phyloP scores from a whole-genome alignment of 1,140 invertebrate species.

The Linepithema humile region DNA sequence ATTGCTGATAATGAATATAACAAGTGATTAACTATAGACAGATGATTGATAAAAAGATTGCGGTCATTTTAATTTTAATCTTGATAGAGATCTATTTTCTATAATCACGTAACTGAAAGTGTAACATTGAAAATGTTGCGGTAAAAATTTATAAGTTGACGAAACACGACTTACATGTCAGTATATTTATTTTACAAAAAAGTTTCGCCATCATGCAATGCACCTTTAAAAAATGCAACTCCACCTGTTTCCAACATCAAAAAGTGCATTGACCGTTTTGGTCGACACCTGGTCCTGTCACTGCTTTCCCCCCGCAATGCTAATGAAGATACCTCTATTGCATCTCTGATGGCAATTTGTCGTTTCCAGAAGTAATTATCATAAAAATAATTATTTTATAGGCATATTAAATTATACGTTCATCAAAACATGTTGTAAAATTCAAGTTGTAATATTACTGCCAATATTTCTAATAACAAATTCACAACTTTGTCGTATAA shows the following conservation, averaged over 20 bases:
- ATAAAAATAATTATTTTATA: not conserved
- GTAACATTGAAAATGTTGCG: not conserved
- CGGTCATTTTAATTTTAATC: too few species aligned
- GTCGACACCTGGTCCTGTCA: constrained; percentile 28
- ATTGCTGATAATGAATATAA: too few species aligned
- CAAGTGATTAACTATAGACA: too few species aligned
- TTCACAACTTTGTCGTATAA: not conserved
- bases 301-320: constrained; percentile 5
- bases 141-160: not conserved
- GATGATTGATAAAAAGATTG: not conserved
- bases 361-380: not conserved
- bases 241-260: constrained; percentile 4
- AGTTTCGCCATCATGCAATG: not conserved
- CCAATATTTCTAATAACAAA: not conserved
- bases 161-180: not conserved
- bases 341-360: not conserved
- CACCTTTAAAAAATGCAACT: constrained; percentile 14
- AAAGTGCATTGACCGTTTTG: constrained; percentile 12
- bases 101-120: not conserved
- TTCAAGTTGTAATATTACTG: not conserved
- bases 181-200: not conserved
- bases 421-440: not conserved
- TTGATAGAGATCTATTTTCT: too few species aligned
- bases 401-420: not conserved
- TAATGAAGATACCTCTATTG: not conserved